These are phyloP conservation scores for Prostheceraeus crozeri DNA, from an alignment of 2,888 invertebrate genomes.

Conservation along the genomic window DNA sequence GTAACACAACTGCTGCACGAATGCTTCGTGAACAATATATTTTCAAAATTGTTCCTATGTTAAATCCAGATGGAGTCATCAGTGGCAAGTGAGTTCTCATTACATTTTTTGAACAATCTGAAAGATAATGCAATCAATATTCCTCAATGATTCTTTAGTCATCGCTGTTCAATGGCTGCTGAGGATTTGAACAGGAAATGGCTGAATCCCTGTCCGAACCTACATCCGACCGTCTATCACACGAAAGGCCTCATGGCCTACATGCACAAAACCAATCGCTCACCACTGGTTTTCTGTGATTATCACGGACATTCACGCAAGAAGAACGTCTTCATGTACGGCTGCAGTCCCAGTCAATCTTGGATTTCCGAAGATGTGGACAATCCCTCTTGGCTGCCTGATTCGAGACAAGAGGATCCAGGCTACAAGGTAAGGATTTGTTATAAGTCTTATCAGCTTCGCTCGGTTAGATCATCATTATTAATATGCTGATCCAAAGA, in stretches of 20 bases:
- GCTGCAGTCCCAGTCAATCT: constrained; percentile 64
- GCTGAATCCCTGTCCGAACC: constrained; percentile 52
- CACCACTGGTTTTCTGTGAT: constrained; percentile 69
- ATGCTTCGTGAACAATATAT: constrained; percentile 78
- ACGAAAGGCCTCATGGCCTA: constrained; percentile 63
- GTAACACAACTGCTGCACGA: constrained; percentile 59
- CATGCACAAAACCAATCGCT: constrained; percentile 60
- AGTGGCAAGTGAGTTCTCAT: constrained; percentile 59
- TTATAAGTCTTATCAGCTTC: no score
- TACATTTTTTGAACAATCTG: not conserved
- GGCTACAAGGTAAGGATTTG: no score
- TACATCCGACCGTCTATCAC: constrained; percentile 86
- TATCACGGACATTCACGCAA: constrained; percentile 87
- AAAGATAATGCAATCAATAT: no score
- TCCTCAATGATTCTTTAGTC: constrained; percentile 60
- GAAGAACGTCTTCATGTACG: constrained; percentile 91
- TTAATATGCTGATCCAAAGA: no score
- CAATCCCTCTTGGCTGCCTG: constrained; percentile 19
- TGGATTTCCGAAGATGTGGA: constrained; percentile 53
- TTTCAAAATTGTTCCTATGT: constrained; percentile 88
- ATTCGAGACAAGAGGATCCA: not conserved
- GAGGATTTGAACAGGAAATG: constrained; percentile 56
- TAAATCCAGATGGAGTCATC: constrained; percentile 84
- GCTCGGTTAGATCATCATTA: no score
- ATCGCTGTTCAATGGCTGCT: constrained; percentile 55